Base-by-base conservation (phyloP, 2,113 vertebrate species). In the human (Homo sapiens) region DNA sequence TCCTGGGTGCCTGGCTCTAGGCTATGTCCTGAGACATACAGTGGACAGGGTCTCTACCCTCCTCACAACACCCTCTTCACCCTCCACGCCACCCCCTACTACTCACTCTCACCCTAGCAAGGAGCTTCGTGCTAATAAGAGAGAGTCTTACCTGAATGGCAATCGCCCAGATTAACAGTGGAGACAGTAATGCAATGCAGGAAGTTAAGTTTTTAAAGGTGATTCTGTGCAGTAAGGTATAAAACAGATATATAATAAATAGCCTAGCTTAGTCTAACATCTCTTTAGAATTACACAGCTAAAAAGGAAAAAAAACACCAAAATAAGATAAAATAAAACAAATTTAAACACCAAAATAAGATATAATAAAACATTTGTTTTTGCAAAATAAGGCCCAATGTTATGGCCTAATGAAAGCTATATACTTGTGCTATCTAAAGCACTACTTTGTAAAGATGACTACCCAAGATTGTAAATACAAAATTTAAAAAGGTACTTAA, bases 401-500 rank as follows among this genome's bases (percentile, higher is more conserved):
- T 68, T 81, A 75, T 66, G 22, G 92, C 64, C 83, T 90, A 79
- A 90, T 87, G 64, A 93, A 70, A 96, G 75, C 87, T 96, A 91
- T 86, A 23, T 80, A 48, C 32, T 50, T 87, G 52, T 75, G 90
- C 81, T 96, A 72, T 95, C 73, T 96, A 72, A 92, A 94, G 85
- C 89, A 68, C 68, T 66, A 59, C 80, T 75, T 68, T 90, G n/a
- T 59, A 79, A 96, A 97, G 82, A 68, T 96, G 84, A 97, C 35
- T 93, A 90, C 64, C 64, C n/a, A 43, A 91, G 66, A 90, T 12
- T 97, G 82, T 97, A 97, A 97, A 97, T 97, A 97, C 13, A 86
- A 95, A 92, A 70, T 79, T 76, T 79, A 83, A 43, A 93, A 68
- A 96, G 2, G 17, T 90, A 78, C 76, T 88, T 94, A 78, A 66